phyloP scores from a whole-genome alignment of 2,113 vertebrate species.

The Carassius auratus region DNA sequence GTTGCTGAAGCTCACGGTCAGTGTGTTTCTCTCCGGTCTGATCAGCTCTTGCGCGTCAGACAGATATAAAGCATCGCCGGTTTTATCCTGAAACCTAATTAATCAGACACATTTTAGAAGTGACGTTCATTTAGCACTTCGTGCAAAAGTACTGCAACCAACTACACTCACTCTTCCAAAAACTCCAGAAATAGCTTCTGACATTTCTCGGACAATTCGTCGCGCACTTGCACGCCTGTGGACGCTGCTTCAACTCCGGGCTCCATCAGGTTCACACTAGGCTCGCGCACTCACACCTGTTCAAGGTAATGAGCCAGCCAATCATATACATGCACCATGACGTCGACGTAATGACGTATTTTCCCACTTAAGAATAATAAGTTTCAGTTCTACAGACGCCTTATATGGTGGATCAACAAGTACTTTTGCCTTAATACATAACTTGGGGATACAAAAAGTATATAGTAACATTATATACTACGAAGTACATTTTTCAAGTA shows the following conservation, averaged over 20 bases:
- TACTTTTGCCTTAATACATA: too few relatives aligned
- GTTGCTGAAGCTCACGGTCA: slow-evolving; percentile 68
- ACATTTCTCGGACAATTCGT: slow-evolving; percentile 69
- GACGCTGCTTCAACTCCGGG: slow-evolving; percentile 30
- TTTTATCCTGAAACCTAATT: slow-evolving; percentile 66
- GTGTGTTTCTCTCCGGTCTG: slow-evolving; percentile 70
- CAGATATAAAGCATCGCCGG: slow-evolving; percentile 63
- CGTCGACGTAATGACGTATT: not conserved
- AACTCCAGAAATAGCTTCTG: slow-evolving; percentile 71
- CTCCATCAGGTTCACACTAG: slow-evolving; percentile 52
- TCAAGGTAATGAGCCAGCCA: not conserved
- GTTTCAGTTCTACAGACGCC: not conserved
- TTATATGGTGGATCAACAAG: too few relatives aligned
- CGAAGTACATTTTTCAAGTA: too few relatives aligned
- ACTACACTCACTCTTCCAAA: slow-evolving; percentile 67
- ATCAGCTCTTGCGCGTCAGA: slow-evolving; percentile 67
- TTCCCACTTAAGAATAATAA: too few relatives aligned
- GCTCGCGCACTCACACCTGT: not conserved
- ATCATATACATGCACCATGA: slow-evolving; percentile 11
- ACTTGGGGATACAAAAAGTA: too few relatives aligned
- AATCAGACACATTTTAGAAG: not conserved
- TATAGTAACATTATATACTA: too few relatives aligned
- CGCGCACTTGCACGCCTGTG: slow-evolving; percentile 63
- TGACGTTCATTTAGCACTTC: not conserved
- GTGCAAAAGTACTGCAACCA: not conserved